phyloP scores from a whole-genome alignment of 2,113 vertebrate species.

The Microcebus jonahi region DNA sequence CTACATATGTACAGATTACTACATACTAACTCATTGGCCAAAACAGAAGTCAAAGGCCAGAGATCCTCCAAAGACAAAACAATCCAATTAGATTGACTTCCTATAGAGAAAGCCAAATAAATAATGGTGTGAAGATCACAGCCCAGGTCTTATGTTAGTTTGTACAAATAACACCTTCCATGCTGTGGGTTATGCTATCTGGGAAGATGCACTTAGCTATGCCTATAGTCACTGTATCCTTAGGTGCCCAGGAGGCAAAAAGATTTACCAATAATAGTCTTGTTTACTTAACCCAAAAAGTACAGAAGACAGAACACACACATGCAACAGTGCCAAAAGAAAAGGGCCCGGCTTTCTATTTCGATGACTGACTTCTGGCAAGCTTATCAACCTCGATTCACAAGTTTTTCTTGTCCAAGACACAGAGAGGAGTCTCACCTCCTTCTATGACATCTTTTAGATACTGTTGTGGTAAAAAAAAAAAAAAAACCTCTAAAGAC shows the following conservation, averaged over 20 bases:
- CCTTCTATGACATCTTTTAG: not conserved
- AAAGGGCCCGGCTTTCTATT: not conserved
- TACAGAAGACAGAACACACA: not conserved
- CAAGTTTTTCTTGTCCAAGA: not conserved
- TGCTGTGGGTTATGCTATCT: not conserved
- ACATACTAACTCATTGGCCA: not conserved
- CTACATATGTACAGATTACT: not conserved
- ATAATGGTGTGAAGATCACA: not conserved
- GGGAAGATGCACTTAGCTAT: not conserved
- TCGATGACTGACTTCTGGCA: not conserved
- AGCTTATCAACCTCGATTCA: not conserved
- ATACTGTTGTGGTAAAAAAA: not conserved
- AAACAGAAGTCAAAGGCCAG: constrained; percentile 16
- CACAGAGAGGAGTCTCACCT: not conserved
- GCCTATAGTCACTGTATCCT: not conserved
- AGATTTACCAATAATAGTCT: not conserved
- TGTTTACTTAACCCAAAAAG: not conserved
- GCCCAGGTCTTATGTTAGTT: not conserved
- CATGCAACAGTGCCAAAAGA: not conserved
- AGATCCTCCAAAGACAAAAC: not conserved
- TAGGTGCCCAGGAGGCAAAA: not conserved
- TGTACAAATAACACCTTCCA: not conserved
- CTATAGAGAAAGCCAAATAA: not conserved
- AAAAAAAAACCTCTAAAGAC: not conserved
- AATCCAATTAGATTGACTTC: not conserved